Percentiles rank a stretch among this genome's conserved stretches.
These are phyloP conservation scores for Sciurus vulgaris DNA, from an alignment of 2,797 vertebrate genomes.

Conservation along the genomic window DNA sequence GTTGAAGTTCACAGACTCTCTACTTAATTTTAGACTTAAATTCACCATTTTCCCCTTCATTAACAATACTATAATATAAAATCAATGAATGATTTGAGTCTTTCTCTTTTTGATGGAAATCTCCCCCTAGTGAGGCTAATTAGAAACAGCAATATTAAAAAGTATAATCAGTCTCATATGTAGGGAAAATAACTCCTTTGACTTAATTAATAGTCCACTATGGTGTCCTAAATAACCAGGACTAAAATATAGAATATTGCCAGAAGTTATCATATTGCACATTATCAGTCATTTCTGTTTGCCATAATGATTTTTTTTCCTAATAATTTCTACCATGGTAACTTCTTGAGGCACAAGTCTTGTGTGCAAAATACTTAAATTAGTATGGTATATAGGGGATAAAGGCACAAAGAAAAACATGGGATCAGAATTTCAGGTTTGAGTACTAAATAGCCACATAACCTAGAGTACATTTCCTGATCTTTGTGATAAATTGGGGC, in stretches of 20 bases:
- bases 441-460: not conserved
- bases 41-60: slow-evolving; percentile 16
- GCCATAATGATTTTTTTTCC: not conserved
- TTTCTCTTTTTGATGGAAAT: slow-evolving; percentile 40
- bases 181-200: slow-evolving; percentile 48
- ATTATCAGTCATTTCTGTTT: not conserved
- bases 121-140: slow-evolving; percentile 13
- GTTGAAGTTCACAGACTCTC: slow-evolving; percentile 30
- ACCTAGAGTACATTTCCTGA: slow-evolving; percentile 21
- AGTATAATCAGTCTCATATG: not conserved
- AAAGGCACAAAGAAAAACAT: not conserved
- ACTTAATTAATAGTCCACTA: not conserved
- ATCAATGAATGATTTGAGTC: slow-evolving; percentile 37
- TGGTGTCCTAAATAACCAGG: not conserved
- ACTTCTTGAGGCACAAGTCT: not conserved
- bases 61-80: slow-evolving; percentile 65
- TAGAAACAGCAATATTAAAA: slow-evolving; percentile 59
- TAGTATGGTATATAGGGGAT: not conserved
- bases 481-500: not conserved
- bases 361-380: not conserved
- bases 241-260: slow-evolving; percentile 35
- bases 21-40: slow-evolving; percentile 64
- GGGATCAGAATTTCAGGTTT: not conserved
- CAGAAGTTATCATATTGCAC: not conserved
- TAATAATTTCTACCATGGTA: not conserved